Evolutionary conservation across 2,888 invertebrate species (phyloP).

Genomic region (Caenorhabditis japonica): DNA sequence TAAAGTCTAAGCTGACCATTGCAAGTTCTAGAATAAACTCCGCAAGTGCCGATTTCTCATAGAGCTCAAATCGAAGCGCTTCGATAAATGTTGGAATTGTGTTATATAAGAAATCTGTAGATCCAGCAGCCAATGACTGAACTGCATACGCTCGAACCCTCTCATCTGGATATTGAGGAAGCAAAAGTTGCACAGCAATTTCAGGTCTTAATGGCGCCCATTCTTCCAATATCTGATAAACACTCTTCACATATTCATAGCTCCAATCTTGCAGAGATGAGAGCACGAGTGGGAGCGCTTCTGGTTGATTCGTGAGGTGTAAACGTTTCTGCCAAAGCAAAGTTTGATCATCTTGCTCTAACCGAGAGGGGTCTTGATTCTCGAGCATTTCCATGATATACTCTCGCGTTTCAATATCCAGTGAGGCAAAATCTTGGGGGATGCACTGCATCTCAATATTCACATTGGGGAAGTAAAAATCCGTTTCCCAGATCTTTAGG

Average conservation of each 20-base stretch:
- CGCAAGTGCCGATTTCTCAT: constrained; percentile 89
- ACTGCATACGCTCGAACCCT: constrained; percentile 90
- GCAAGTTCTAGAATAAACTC: constrained; percentile 87
- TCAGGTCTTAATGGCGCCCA: constrained; percentile 87
- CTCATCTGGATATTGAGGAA: constrained; percentile 95
- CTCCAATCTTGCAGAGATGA: constrained; percentile 62
- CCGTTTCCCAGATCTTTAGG: constrained; percentile 64
- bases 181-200: constrained; percentile 90
- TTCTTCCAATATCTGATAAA: constrained; percentile 88
- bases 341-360: constrained; percentile 78
- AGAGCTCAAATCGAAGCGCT: constrained; percentile 84
- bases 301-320: constrained; percentile 76
- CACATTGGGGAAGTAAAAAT: constrained; percentile 68
- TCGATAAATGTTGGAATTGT: constrained; percentile 86
- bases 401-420: constrained; percentile 77
- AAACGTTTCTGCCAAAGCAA: constrained; percentile 79
- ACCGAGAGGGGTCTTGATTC: constrained; percentile 70
- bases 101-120: constrained; percentile 82
- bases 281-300: constrained; percentile 76
- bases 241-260: constrained; percentile 44
- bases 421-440: constrained; percentile 71
- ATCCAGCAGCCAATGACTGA: constrained; percentile 84
- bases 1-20: constrained; percentile 88
- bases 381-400: constrained; percentile 77
- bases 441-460: constrained; percentile 48